Conservation (phyloP, 1,140 invertebrate genomes). For the Ctenoplectra terminalis region DNA sequence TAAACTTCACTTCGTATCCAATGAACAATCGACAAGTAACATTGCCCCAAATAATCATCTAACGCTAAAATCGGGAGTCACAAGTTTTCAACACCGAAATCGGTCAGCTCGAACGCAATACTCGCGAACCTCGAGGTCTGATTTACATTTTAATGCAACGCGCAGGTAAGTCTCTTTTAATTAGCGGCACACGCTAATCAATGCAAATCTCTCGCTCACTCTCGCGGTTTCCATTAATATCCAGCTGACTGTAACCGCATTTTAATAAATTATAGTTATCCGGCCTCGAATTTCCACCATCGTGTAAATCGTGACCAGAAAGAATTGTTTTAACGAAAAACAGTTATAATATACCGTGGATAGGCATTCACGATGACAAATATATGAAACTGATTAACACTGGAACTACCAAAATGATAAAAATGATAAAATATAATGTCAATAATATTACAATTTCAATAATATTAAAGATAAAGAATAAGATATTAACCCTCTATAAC, state of each 20-base stretch:
- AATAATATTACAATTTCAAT: no score
- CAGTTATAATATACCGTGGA: not conserved
- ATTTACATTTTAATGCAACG: constrained; percentile 74
- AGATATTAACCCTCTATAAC: no score
- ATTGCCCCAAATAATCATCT: not conserved
- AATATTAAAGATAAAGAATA: no score
- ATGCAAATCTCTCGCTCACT: constrained; percentile 66
- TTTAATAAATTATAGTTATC: constrained; percentile 71
- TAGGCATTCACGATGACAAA: no score
- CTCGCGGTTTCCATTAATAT: constrained; percentile 68
- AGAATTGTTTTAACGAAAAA: not conserved
- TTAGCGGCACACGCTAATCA: constrained; percentile 70
- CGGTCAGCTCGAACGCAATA: constrained; percentile 29
- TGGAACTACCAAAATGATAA: no score
- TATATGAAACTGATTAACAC: no score
- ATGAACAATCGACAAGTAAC: not conserved
- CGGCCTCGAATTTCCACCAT: not conserved
- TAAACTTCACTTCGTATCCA: not conserved
- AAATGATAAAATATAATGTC: no score
- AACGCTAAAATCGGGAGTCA: not conserved
- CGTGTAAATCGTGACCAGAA: not conserved
- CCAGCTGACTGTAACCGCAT: constrained; percentile 58
- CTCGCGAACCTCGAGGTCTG: constrained; percentile 53
- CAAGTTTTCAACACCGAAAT: not conserved
- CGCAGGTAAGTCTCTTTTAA: constrained; percentile 71